Evolutionary conservation across 1,140 invertebrate genomes (phyloP).

Genomic region (Scaptomyza hsui): DNA sequence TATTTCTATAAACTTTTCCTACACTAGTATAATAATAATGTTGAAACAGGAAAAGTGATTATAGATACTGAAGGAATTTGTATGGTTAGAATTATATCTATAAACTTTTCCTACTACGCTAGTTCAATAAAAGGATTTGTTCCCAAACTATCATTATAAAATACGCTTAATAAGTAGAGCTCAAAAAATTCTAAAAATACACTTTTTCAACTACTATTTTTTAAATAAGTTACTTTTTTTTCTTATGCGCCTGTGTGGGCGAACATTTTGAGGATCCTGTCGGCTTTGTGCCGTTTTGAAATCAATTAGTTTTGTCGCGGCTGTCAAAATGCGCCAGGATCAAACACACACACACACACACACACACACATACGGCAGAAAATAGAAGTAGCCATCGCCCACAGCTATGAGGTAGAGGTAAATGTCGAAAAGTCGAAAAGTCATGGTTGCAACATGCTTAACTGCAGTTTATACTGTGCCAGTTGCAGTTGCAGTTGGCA

Average conservation of each 20-base stretch:
- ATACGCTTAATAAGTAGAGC: too few relatives aligned
- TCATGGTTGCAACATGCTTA: constrained; percentile 43
- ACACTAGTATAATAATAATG: too few relatives aligned
- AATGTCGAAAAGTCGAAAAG: constrained; percentile 70
- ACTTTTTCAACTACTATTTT: too few relatives aligned
- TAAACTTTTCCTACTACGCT: too few relatives aligned
- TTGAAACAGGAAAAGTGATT: too few relatives aligned
- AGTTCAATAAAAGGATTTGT: too few relatives aligned
- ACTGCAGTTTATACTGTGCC: constrained; percentile 4
- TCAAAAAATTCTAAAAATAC: too few relatives aligned
- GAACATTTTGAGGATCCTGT: constrained; percentile 42
- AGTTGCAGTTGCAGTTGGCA: constrained; percentile 15
- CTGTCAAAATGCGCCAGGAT: constrained; percentile 70
- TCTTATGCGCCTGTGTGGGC: constrained; percentile 62
- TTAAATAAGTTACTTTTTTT: background rate
- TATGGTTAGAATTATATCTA: background rate
- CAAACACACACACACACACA: constrained; percentile 16
- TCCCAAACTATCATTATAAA: too few relatives aligned
- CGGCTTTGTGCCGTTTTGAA: constrained; percentile 64
- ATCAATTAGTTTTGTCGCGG: constrained; percentile 83
- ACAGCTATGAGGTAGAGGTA: constrained; percentile 11
- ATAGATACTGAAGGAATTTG: too few relatives aligned
- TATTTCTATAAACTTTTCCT: too few relatives aligned
- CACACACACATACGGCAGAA: background rate
- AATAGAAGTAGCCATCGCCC: constrained; percentile 15